Conservation (phyloP, 2,113 vertebrate species). For the Malurus alboscapulatus region DNA sequence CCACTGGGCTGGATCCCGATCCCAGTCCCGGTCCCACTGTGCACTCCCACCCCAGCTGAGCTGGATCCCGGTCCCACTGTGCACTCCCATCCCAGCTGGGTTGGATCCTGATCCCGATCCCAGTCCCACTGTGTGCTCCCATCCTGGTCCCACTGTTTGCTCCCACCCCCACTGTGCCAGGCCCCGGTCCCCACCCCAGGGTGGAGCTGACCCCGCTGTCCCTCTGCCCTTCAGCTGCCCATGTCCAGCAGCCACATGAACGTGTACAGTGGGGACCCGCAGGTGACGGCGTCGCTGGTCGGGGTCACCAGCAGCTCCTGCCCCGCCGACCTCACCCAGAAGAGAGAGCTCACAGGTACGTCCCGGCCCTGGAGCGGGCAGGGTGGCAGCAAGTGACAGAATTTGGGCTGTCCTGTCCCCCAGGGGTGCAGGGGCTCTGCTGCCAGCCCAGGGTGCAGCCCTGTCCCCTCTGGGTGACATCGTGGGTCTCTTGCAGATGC, state of each 20-base stretch:
- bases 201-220: background rate
- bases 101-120: too few species aligned
- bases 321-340: constrained; percentile 91
- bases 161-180: too few species aligned
- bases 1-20: too few species aligned
- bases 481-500: constrained; percentile 75
- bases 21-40: too few species aligned
- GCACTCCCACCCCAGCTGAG: too few species aligned
- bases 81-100: too few species aligned
- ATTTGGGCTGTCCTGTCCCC: background rate
- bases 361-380: background rate
- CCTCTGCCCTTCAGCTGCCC: constrained; percentile 80
- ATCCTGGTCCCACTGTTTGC: too few species aligned
- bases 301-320: constrained; percentile 97
- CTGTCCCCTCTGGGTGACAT: background rate
- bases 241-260: constrained; percentile 96
- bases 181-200: background rate
- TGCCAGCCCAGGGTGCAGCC: background rate
- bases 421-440: fast-evolving
- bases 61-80: too few species aligned
- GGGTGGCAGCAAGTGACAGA: fast-evolving
- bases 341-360: constrained; percentile 90
- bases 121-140: too few species aligned
- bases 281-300: constrained; percentile 86
- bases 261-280: constrained; percentile 87